A percentile compares a stretch with the other conserved stretches of the same genome.
Evolutionary conservation across 1,140 invertebrate species (phyloP).

Genomic region (Leptopilina clavipes): DNA sequence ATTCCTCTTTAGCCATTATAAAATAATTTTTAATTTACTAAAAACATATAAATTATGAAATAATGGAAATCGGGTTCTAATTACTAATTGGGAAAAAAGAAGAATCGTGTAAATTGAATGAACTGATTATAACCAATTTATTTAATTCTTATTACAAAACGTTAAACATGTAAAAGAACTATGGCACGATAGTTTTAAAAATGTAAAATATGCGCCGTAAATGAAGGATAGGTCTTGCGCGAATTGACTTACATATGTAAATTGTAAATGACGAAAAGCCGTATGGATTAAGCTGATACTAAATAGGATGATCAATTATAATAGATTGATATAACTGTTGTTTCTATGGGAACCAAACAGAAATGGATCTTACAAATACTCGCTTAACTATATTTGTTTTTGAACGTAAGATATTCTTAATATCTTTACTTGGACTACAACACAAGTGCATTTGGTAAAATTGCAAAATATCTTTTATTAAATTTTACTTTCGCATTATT

Average conservation of each 20-base stretch:
- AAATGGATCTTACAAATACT: constrained; percentile 8
- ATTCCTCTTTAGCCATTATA: neutral
- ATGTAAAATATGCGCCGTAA: constrained; percentile 1
- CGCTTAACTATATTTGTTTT: constrained; percentile 9
- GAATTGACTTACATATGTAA: constrained; percentile 24
- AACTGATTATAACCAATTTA: constrained; percentile 33
- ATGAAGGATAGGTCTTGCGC: constrained; percentile 6
- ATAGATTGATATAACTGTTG: constrained; percentile 21
- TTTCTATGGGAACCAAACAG: constrained; percentile 22
- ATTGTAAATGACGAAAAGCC: constrained; percentile 23
- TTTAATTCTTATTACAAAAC: constrained; percentile 32
- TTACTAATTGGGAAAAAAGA: too few relatives aligned
- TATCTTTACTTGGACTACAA: constrained; percentile 21
- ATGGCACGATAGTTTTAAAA: constrained; percentile 33
- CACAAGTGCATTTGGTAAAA: constrained; percentile 16
- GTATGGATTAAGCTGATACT: constrained; percentile 16
- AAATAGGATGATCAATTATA: constrained; percentile 28
- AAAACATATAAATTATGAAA: neutral
- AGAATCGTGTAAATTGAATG: neutral
- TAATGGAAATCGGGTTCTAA: too few relatives aligned
- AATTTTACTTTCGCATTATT: too few relatives aligned
- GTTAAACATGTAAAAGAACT: constrained; percentile 33
- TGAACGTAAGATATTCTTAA: constrained; percentile 37
- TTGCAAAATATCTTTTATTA: neutral
- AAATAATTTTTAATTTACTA: neutral